Evolutionary conservation across 2,797 vertebrate genomes (phyloP).

Genomic region (Aulostomus chinensis): DNA sequence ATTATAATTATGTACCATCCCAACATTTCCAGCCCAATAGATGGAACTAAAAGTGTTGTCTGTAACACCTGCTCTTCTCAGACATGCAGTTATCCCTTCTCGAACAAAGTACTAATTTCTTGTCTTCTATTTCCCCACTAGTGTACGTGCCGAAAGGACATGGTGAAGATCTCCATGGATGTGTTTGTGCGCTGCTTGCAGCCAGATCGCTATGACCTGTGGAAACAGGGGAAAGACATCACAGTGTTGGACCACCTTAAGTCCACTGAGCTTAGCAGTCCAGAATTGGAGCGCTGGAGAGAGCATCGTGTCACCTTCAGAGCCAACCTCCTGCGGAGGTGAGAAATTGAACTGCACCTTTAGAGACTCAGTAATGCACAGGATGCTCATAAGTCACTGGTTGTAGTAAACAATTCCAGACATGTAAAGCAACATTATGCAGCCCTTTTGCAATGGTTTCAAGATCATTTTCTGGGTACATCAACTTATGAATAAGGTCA

Average conservation of each 20-base stretch:
- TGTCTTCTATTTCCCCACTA: slow-evolving; percentile 22
- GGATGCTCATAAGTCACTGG: not conserved
- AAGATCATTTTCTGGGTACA: too few relatives aligned
- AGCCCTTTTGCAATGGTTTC: too few relatives aligned
- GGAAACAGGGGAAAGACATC: slow-evolving; percentile 94
- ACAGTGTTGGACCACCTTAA: slow-evolving; percentile 90
- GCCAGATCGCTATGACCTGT: slow-evolving; percentile 91
- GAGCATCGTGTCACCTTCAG: slow-evolving; percentile 81
- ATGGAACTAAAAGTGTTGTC: not conserved
- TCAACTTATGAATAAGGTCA: too few relatives aligned
- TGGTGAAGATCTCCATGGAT: slow-evolving; percentile 99
- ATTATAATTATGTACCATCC: not conserved
- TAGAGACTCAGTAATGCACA: too few relatives aligned
- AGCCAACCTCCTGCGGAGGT: slow-evolving; percentile 89
- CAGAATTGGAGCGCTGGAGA: slow-evolving; percentile 90
- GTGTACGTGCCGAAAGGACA: slow-evolving; percentile 95
- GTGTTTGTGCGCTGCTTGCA: slow-evolving; percentile 95
- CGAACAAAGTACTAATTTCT: not conserved
- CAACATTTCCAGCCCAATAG: not conserved
- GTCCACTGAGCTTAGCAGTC: slow-evolving; percentile 86
- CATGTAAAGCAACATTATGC: not conserved
- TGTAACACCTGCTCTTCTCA: slow-evolving; percentile 1
- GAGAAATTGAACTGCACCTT: slow-evolving; percentile 10
- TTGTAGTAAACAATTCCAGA: not conserved
- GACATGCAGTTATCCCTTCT: not conserved